Percentiles rank a stretch among this genome's conserved stretches.
These are phyloP conservation scores for Chamaea fasciata DNA, from an alignment of 2,113 vertebrate genomes.

Conservation along the genomic window DNA sequence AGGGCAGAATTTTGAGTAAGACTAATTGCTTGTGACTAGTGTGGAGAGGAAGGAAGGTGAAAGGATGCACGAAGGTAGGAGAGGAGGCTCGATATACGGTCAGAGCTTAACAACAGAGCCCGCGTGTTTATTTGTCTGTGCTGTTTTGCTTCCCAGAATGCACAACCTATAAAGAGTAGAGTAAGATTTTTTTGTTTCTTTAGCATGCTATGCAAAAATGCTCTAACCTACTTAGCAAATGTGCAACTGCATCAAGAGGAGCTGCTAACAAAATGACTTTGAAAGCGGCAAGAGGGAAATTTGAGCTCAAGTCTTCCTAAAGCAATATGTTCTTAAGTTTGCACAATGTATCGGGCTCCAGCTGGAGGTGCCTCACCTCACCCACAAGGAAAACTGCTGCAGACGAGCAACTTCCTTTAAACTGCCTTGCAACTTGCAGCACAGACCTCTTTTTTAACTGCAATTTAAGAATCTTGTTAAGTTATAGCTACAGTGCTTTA, in stretches of 20 bases:
- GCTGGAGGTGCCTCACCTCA: background rate
- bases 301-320: background rate
- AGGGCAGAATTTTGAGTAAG: too few relatives aligned
- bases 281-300: background rate
- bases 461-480: background rate
- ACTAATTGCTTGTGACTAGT: background rate
- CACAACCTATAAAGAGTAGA: background rate
- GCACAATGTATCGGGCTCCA: background rate
- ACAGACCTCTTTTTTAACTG: background rate
- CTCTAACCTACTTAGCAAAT: too few relatives aligned
- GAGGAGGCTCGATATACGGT: accelerated
- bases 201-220: background rate
- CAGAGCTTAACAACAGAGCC: background rate
- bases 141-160: background rate
- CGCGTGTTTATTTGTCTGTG: accelerated
- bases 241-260: background rate
- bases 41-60: background rate
- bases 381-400: background rate
- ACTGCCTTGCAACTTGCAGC: background rate
- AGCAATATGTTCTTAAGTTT: background rate
- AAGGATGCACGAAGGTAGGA: background rate
- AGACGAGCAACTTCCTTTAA: slow-evolving; percentile 33
- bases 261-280: background rate
- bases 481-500: background rate
- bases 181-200: background rate